phyloP scores from a whole-genome alignment of 2,888 invertebrate genomes.

The Gandaritis pyraliata region DNA sequence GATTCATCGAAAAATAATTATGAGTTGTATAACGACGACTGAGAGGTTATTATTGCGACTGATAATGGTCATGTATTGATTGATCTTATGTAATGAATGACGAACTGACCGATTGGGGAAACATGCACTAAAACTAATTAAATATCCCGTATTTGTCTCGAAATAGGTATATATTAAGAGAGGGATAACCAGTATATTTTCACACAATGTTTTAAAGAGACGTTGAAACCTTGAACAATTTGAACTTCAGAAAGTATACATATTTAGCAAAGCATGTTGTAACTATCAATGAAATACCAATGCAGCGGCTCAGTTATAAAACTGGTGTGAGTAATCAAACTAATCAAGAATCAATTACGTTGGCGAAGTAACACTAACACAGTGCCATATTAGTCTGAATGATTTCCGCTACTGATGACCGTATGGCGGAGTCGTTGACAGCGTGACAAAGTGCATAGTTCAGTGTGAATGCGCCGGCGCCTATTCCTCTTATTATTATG shows the following conservation, averaged over 20 bases:
- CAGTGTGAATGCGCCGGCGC: conserved; percentile 38
- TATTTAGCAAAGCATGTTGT: too few species aligned
- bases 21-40: conserved; percentile 14
- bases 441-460: conserved; percentile 16
- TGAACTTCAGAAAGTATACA: too few species aligned
- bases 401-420: conserved; percentile 30
- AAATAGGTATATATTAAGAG: too few species aligned
- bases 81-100: background rate
- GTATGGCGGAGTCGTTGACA: conserved; percentile 30
- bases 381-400: conserved; percentile 29
- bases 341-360: conserved; percentile 27
- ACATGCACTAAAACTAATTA: too few species aligned
- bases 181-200: too few species aligned
- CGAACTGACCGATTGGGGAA: too few species aligned
- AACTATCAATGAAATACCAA: background rate
- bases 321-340: conserved; percentile 27
- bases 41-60: conserved; percentile 10
- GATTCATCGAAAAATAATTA: conserved; percentile 16
- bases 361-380: conserved; percentile 27
- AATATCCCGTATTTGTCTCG: too few species aligned
- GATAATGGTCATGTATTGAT: background rate
- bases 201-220: too few species aligned
- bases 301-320: background rate
- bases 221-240: too few species aligned
- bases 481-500: conserved; percentile 18